phyloP scores from a whole-genome alignment of 2,113 vertebrate species.

The Pachycephala philippinensis region DNA sequence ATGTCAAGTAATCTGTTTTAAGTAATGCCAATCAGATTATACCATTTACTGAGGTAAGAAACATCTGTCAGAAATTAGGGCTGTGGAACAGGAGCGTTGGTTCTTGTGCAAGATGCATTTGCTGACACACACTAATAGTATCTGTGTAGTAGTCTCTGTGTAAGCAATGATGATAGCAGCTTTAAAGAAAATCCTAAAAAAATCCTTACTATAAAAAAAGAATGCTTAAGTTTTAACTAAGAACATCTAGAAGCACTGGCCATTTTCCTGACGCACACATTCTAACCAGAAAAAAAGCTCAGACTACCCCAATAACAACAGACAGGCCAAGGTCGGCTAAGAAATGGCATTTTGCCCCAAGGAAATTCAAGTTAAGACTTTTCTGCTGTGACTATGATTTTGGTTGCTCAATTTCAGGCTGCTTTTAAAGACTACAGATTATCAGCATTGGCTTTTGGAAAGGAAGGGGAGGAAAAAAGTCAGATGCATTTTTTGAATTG shows the following conservation, averaged over 20 bases:
- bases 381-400: background rate
- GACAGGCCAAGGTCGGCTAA: background rate
- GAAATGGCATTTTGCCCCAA: background rate
- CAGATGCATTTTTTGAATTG: background rate
- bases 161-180: background rate
- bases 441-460: background rate
- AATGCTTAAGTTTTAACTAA: background rate
- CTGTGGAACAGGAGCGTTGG: rapidly evolving
- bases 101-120: background rate
- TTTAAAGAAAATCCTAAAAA: background rate
- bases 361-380: background rate
- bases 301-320: background rate
- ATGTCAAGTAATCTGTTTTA: background rate
- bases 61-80: background rate
- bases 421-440: background rate
- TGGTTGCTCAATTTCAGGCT: background rate
- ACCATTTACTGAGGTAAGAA: background rate
- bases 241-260: background rate
- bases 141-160: background rate
- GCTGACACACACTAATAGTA: background rate
- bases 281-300: background rate
- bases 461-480: background rate
- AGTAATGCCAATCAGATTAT: background rate
- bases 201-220: rapidly evolving
- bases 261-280: background rate